These are phyloP conservation scores for Stylophora pistillata DNA, from an alignment of 64 coral and sea anemone species.

Conservation along the genomic window DNA sequence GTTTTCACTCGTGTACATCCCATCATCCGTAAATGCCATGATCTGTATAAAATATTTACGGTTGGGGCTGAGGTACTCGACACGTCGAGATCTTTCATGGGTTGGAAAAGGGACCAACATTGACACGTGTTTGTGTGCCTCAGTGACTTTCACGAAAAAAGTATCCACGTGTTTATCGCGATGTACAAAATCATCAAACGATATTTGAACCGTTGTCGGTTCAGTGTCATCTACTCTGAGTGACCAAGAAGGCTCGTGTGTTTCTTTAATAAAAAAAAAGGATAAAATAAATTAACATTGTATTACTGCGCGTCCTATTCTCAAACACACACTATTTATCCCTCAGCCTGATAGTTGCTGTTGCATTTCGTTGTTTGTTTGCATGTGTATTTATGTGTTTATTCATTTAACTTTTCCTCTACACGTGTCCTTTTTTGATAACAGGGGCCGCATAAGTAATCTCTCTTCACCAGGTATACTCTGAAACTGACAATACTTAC, in stretches of 20 bases:
- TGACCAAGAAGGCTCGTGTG: not conserved
- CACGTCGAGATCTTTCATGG: not conserved
- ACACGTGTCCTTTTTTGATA: too few species aligned
- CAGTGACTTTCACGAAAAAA: not conserved
- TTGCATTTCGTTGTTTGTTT: too few species aligned
- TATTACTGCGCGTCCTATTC: not conserved
- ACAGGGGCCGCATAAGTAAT: too few species aligned
- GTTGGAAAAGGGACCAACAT: not conserved
- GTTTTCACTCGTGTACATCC: not conserved
- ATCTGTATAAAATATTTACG: not conserved
- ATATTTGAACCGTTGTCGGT: not conserved
- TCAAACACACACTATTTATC: too few species aligned
- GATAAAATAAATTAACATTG: not conserved
- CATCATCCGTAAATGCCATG: not conserved
- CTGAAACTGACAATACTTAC: too few species aligned
- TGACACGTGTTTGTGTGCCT: not conserved
- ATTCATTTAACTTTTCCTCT: too few species aligned
- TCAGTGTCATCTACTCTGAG: not conserved
- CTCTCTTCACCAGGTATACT: too few species aligned
- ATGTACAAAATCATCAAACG: not conserved
- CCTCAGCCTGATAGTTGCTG: too few species aligned
- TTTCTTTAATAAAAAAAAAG: not conserved
- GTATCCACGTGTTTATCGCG: too few species aligned
- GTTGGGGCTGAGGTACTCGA: not conserved
- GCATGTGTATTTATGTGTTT: too few species aligned